phyloP scores from a whole-genome alignment of 2,113 vertebrate genomes.

The Strix aluco region DNA sequence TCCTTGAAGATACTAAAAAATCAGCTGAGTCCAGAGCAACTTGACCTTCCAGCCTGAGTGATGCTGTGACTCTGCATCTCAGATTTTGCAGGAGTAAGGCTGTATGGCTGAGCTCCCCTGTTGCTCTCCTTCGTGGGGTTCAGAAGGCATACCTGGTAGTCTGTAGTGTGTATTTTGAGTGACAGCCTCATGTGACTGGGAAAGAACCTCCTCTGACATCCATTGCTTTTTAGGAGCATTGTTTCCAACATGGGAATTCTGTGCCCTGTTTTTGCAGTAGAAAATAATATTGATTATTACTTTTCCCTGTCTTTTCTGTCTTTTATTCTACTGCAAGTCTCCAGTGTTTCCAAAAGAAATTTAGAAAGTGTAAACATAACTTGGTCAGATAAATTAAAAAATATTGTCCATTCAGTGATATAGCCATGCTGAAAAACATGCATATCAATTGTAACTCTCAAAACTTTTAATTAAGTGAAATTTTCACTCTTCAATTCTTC shows the following conservation, averaged over 20 bases:
- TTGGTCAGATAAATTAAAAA: background rate
- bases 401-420: background rate
- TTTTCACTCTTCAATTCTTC: background rate
- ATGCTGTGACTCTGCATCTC: background rate
- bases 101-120: background rate
- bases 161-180: background rate
- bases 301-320: background rate
- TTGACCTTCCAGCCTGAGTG: background rate
- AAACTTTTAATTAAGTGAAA: background rate
- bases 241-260: background rate
- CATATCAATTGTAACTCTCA: background rate
- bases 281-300: background rate
- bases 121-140: background rate
- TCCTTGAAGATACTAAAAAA: background rate
- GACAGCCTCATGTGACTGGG: background rate
- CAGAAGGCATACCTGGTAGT: background rate
- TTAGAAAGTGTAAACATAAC: background rate
- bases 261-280: background rate
- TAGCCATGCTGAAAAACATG: background rate
- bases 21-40: background rate
- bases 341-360: background rate
- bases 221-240: background rate
- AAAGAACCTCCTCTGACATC: background rate
- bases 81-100: background rate
- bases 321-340: background rate